A percentile compares a stretch with the other conserved stretches of the same genome.
Conservation (phyloP, 2,113 vertebrate species). For the Chaetodon trifascialis region DNA sequence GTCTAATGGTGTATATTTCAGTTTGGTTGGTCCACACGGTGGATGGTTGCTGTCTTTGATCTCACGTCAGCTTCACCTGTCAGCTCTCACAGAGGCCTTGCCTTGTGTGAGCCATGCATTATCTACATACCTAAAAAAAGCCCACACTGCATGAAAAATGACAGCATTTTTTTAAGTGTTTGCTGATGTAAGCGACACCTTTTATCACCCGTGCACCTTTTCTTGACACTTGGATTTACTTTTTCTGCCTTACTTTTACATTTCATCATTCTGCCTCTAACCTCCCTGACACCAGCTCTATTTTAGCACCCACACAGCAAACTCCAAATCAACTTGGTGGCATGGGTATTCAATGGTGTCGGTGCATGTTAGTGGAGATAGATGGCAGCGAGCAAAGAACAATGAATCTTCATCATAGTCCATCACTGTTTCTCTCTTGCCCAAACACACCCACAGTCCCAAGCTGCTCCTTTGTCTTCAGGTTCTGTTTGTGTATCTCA, state of each 20-base stretch:
- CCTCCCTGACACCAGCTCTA: slow-evolving; percentile 47
- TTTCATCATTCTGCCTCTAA: slow-evolving; percentile 42
- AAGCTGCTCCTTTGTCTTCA: slow-evolving; percentile 47
- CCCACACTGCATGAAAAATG: neutral
- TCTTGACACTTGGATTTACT: slow-evolving; percentile 33
- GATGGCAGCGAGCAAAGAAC: slow-evolving; percentile 51
- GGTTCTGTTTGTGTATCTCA: slow-evolving; percentile 39
- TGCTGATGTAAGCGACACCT: neutral
- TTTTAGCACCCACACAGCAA: slow-evolving; percentile 47
- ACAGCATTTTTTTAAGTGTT: slow-evolving; percentile 9
- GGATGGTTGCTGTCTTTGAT: slow-evolving; percentile 9
- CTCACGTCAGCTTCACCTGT: slow-evolving; percentile 1
- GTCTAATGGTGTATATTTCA: slow-evolving; percentile 14
- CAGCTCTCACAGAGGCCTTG: neutral
- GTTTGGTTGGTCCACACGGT: neutral
- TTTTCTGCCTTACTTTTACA: slow-evolving; percentile 21
- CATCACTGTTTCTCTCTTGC: slow-evolving; percentile 29
- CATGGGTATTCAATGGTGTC: slow-evolving; percentile 48
- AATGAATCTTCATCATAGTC: slow-evolving; percentile 73
- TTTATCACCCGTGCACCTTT: slow-evolving; percentile 28
- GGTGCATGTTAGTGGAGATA: slow-evolving; percentile 59
- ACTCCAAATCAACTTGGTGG: slow-evolving; percentile 40
- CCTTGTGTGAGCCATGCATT: neutral
- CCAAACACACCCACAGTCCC: slow-evolving; percentile 48
- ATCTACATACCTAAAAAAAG: slow-evolving; percentile 3